A percentile compares a stretch with the other conserved stretches of the same genome.
phyloP scores from a whole-genome alignment of 2,888 invertebrate genomes.

The Leucophenga montana region DNA sequence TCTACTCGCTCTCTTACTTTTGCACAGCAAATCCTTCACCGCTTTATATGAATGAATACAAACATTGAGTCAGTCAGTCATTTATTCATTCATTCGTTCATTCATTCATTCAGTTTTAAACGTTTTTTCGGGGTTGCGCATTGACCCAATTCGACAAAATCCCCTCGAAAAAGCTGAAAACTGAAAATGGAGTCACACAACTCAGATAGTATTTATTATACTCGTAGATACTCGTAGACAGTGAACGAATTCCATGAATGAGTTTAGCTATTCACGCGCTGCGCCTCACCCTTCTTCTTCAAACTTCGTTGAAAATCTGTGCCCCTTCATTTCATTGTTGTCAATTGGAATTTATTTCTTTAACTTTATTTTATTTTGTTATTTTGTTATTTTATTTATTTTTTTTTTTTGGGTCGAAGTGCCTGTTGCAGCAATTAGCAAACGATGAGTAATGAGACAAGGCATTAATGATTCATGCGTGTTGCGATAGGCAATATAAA shows the following conservation, averaged over 20 bases:
- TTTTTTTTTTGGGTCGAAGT: no score
- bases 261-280: no score
- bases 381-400: no score
- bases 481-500: no score
- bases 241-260: background rate
- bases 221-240: background rate
- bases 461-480: no score
- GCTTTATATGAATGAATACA: slow-evolving; percentile 1
- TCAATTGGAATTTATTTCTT: no score
- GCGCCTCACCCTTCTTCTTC: no score
- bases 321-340: no score
- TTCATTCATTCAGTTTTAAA: background rate
- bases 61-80: background rate
- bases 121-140: slow-evolving; percentile 5
- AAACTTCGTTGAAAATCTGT: no score
- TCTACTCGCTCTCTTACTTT: background rate
- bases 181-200: background rate
- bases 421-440: no score
- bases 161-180: background rate
- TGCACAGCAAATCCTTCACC: background rate
- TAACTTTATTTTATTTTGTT: no score
- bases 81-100: background rate
- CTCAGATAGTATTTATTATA: background rate
- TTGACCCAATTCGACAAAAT: slow-evolving; percentile 15
- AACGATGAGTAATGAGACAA: no score